These are phyloP conservation scores for Otis tarda DNA, from an alignment of 2,113 vertebrate genomes.

Conservation along the genomic window DNA sequence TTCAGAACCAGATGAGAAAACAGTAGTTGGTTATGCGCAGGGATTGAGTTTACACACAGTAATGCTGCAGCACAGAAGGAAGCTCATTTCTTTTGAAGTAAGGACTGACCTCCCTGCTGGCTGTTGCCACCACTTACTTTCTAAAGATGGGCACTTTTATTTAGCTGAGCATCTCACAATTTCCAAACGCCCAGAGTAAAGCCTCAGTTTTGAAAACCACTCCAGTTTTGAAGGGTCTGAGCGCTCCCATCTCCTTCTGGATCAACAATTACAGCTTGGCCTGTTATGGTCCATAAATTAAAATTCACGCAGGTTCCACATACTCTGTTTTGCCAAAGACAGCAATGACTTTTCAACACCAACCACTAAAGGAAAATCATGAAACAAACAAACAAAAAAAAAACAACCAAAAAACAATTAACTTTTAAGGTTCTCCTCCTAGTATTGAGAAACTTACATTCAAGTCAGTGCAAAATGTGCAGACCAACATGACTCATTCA, in stretches of 20 bases:
- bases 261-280: background rate
- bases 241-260: background rate
- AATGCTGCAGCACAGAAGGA: background rate
- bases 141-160: background rate
- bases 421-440: background rate
- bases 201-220: background rate
- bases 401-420: background rate
- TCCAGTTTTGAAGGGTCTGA: background rate
- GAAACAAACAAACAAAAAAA: background rate
- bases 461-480: constrained; percentile 2
- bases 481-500: constrained; percentile 46
- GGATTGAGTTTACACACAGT: background rate
- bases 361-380: background rate
- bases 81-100: background rate
- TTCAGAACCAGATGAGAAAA: background rate
- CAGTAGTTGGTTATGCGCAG: fast-evolving
- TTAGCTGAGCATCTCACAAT: background rate
- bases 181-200: background rate
- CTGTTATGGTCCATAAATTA: background rate
- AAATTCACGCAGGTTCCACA: background rate
- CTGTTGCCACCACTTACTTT: background rate
- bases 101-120: background rate
- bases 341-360: background rate
- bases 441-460: background rate
- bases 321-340: background rate